Conservation (phyloP, 2,797 vertebrate genomes). For the Gambusia yucatana region DNA sequence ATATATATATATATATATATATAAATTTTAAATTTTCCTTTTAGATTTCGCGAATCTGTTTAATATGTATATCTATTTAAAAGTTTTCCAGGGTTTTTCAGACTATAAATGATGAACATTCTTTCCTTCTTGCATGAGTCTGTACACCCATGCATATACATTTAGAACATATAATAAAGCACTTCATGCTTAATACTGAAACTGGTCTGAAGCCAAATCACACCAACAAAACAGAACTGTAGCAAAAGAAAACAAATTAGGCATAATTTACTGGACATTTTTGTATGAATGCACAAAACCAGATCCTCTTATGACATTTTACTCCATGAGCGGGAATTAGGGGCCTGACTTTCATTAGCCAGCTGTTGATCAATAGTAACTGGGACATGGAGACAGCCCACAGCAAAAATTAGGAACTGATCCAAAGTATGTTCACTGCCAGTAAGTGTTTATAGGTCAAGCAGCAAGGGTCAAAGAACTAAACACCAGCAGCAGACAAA, state of each 20-base stretch:
- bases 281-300: slow-evolving; percentile 5
- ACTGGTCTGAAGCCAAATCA: slow-evolving; percentile 9
- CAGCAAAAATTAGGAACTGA: slow-evolving; percentile 44
- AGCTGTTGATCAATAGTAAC: slow-evolving; percentile 65
- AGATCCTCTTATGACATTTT: slow-evolving; percentile 32
- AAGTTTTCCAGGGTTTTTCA: not conserved
- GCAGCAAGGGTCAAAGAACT: slow-evolving; percentile 50
- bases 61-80: not conserved
- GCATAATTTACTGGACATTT: slow-evolving; percentile 10
- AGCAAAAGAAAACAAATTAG: not conserved
- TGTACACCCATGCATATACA: not conserved
- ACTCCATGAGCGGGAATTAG: slow-evolving; percentile 37
- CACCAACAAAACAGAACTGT: slow-evolving; percentile 3
- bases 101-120: not conserved
- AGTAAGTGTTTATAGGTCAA: slow-evolving; percentile 64
- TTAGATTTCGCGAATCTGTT: not conserved
- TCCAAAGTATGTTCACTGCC: slow-evolving; percentile 38
- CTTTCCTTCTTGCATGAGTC: not conserved
- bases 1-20: not conserved
- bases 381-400: slow-evolving; percentile 45
- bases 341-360: slow-evolving; percentile 67
- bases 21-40: not conserved
- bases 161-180: not conserved
- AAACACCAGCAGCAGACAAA: slow-evolving; percentile 56
- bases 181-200: not conserved